These are phyloP conservation scores for Cisticola juncidis DNA, from an alignment of 2,113 vertebrate genomes.

Conservation along the genomic window DNA sequence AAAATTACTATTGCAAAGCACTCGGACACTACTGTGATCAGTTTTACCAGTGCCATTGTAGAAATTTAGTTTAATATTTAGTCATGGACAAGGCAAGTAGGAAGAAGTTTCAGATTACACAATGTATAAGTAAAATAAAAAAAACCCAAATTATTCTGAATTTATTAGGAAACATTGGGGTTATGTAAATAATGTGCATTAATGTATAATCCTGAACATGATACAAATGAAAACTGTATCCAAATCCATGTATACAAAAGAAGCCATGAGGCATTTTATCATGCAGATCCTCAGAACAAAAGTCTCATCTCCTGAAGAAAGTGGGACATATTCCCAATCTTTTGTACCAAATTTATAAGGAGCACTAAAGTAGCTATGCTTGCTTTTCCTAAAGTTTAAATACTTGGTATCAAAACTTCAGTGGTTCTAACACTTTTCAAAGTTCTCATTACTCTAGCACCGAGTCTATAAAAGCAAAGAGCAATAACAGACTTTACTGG, in stretches of 20 bases:
- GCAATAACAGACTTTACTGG: neutral
- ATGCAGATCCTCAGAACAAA: neutral
- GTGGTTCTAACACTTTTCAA: neutral
- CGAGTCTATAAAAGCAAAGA: neutral
- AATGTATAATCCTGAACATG: neutral
- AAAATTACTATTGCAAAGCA: neutral
- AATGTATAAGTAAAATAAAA: neutral
- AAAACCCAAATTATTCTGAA: neutral
- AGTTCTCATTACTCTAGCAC: neutral
- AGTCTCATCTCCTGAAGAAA: neutral
- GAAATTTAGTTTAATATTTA: neutral
- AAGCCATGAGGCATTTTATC: neutral
- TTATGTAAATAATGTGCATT: neutral
- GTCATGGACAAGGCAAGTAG: neutral
- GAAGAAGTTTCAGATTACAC: neutral
- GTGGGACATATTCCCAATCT: neutral
- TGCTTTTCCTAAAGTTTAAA: neutral
- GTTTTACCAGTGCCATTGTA: neutral
- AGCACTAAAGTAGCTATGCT: neutral
- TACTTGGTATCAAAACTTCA: neutral
- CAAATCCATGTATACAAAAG: neutral
- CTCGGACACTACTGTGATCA: neutral
- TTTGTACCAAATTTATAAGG: neutral
- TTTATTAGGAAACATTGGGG: neutral
- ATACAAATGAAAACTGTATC: neutral